Evolutionary conservation across 1,140 invertebrate species (phyloP), one percentile per base, ranked within the genome.

Genomic region (Scaptomyza pallida): DNA sequence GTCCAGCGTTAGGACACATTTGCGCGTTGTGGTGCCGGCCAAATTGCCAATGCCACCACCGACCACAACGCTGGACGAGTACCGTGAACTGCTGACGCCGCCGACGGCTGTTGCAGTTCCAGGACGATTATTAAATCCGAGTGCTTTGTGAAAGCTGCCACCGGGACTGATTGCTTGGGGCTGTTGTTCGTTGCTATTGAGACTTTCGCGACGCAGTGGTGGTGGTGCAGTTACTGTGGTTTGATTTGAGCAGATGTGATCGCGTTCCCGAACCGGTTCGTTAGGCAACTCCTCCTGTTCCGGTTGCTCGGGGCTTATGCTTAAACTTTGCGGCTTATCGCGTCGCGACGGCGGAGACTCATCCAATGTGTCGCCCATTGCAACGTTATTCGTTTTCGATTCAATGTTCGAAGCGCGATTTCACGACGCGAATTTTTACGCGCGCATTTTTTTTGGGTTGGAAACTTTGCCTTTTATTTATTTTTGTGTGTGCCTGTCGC

Each of bases 1-100:
- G 86, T 96, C 95, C 51, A 96, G 92, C 19, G 95, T 96, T 48
- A 96, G 93, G 23, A 96, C 94, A 91, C 95, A 96, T 92, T 95
- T 95, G 77, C 94, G 93, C 9, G 94, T 92, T 51, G 93, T 93
- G 56, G 92, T 91, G 35, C 81, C 78, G 17, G 75, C 51, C 41
- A 75, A 35, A 35, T 47, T 64, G 52, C 30, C 50, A 59, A 60
- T 19, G 26, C 72, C 45, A 16, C 75, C 16, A 50, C 76, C 81
- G 17, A 92, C 92, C 26, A 56, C 68, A 50, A 61, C 81, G 67
- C 82, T 73, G 65, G 89, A 88, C 55, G 90, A 73, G 70, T 89
- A 81, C 56, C 82, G 33, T 54, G 64, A 17, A 43, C 23, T 60
- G 50, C 30, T 15, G 45, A 45, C 55, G 50, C 30, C 12, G 37